These are phyloP conservation scores for Mormyrus proboscirostris DNA, from an alignment of 2,797 vertebrate genomes.

Conservation along the genomic window DNA sequence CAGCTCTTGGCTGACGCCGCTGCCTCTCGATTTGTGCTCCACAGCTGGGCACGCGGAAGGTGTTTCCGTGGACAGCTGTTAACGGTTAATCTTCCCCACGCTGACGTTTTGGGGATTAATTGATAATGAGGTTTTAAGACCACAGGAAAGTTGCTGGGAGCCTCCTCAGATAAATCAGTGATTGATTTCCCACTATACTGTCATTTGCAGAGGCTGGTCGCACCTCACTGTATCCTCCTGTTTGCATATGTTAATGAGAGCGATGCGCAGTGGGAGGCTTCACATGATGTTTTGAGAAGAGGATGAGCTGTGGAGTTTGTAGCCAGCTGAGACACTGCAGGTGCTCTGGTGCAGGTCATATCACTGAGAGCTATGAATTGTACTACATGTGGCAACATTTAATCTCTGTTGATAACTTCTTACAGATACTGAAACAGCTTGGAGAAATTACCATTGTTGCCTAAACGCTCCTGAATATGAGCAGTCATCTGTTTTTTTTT, in stretches of 20 bases:
- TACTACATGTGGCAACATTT: neutral
- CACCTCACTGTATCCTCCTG: constrained; percentile 46
- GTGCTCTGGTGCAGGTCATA: neutral
- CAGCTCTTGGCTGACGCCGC: constrained; percentile 35
- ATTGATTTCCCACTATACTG: constrained; percentile 49
- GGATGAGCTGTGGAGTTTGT: neutral
- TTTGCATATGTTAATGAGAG: constrained; percentile 48
- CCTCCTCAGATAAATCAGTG: constrained; percentile 63
- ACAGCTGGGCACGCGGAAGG: constrained; percentile 56
- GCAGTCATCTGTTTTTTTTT: neutral
- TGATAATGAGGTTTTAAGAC: constrained; percentile 65
- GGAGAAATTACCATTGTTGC: neutral
- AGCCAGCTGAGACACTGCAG: neutral
- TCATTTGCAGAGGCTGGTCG: constrained; percentile 38
- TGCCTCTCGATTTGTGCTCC: constrained; percentile 62
- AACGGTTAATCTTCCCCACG: constrained; percentile 63
- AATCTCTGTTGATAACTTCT: neutral
- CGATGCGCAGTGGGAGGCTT: neutral
- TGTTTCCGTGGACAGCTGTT: constrained; percentile 65
- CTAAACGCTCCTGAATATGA: neutral
- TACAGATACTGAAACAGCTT: neutral
- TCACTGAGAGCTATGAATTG: neutral
- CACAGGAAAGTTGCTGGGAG: constrained; percentile 64
- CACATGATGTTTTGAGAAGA: neutral
- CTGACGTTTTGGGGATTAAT: constrained; percentile 71